Conservation (phyloP, 2,113 vertebrate genomes). For the Lagopus leucura region DNA sequence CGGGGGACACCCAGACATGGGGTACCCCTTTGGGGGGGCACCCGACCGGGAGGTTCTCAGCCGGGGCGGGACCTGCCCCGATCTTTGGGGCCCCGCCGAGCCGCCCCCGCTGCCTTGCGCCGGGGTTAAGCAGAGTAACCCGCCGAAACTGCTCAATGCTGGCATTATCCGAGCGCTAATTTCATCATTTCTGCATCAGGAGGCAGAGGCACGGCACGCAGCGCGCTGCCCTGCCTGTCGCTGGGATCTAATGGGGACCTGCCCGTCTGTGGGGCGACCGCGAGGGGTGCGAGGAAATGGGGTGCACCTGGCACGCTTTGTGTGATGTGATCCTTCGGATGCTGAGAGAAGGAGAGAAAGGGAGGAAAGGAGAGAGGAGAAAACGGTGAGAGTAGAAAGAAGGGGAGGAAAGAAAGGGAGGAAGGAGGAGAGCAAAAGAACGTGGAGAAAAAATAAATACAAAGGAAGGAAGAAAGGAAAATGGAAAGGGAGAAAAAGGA, state of each 20-base stretch:
- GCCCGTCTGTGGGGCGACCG: no score
- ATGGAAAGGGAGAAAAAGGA: no score
- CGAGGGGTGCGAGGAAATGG: background rate
- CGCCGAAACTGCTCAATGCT: background rate
- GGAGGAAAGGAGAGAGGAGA: no score
- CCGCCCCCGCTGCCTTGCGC: background rate
- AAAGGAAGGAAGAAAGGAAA: no score
- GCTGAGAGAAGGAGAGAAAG: background rate
- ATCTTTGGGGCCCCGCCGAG: background rate
- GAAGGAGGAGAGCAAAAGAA: background rate
- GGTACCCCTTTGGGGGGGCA: background rate
- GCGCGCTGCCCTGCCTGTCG: background rate
- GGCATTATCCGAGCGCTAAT: background rate
- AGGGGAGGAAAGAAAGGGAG: background rate
- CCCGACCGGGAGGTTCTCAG: background rate
- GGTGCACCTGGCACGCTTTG: no score
- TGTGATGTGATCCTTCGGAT: background rate
- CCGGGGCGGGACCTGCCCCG: background rate
- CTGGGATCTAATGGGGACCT: background rate
- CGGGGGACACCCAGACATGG: background rate
- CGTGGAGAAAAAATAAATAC: background rate
- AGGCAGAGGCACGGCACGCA: background rate
- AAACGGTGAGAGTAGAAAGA: no score
- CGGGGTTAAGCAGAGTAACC: background rate
- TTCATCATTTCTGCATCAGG: background rate